phyloP scores from a whole-genome alignment of 2,113 vertebrate species.

The Dasyornis broadbenti region DNA sequence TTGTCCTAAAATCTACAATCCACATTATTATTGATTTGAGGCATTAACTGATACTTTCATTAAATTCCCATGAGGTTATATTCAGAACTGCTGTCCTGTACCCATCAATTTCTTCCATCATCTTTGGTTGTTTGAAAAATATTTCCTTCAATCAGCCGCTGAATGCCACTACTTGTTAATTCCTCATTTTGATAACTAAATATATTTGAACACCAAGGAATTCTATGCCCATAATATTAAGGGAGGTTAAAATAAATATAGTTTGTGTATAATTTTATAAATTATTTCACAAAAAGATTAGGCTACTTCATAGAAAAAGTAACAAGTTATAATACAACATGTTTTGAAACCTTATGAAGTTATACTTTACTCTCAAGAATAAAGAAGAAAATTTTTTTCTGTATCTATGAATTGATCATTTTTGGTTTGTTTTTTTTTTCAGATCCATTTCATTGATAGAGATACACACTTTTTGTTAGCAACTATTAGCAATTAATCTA shows the following conservation, averaged over 20 bases:
- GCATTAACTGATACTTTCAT: neutral
- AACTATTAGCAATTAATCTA: neutral
- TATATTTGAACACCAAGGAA: neutral
- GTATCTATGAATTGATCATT: neutral
- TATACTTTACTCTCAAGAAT: neutral
- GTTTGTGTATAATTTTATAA: neutral
- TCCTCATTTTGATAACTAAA: neutral
- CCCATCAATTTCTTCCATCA: neutral
- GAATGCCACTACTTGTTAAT: neutral
- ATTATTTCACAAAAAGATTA: neutral
- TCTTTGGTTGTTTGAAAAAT: slow-evolving; percentile 4
- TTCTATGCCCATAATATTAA: neutral
- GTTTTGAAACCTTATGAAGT: neutral
- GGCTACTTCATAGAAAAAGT: neutral
- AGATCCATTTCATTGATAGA: neutral
- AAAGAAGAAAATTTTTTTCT: neutral
- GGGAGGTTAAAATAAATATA: neutral
- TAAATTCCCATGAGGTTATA: neutral
- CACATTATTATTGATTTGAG: neutral
- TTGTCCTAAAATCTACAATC: neutral
- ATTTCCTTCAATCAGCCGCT: neutral
- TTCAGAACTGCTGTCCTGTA: neutral
- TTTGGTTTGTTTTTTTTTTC: neutral
- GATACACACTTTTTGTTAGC: neutral
- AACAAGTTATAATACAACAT: neutral